Base-by-base conservation (phyloP, 2,888 invertebrate species). In the Biston betularia region DNA sequence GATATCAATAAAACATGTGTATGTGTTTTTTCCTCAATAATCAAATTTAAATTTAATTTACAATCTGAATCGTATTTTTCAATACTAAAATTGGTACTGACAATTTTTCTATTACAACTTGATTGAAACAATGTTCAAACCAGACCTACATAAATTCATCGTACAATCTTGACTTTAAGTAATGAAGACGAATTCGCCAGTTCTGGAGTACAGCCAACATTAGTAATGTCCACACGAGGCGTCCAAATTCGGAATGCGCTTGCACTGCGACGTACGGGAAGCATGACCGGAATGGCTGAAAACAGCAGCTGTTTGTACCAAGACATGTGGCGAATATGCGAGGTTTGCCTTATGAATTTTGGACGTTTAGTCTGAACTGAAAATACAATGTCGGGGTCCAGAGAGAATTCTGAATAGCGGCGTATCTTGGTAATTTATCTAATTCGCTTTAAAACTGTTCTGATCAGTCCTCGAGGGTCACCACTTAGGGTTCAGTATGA, bases 121-220 rank as follows among this genome's bases (percentile, higher is more conserved):
- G 42, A 44, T 55, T 34, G 55, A 40, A 15, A 34, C 34, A 14
- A n/a, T 38, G 46, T 57, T 7, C 48, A 58, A 58, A 10, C 14
- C 58, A 48, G 34, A 12, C 15, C 11, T 11, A n/a, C n/a, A n/a
- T n/a, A 46, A 49, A 48, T 34, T 45, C 14, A 45, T 57, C 35
- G n/a, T 24, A 14, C 45, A 40, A 50, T 56, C 50, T 46, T 60
- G 45, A 65, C 46, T 46, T 42, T 44, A 54, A 38, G 45, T 59
- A 63, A 67, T 63, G 58, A 54, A 63, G 61, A 61, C 52, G 46
- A 68, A 63, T 63, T 67, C 52, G 35, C 24, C 53, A 12, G 38
- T 49, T 2, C 64, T 75, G 76, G 75, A 75, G 55, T 63, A 49
- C 45, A 65, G 74, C 75, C 75, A 75, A 68, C 71, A 63, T 68